Conservation (phyloP, 2,797 vertebrate species). For the Hemitrygon akajei region DNA sequence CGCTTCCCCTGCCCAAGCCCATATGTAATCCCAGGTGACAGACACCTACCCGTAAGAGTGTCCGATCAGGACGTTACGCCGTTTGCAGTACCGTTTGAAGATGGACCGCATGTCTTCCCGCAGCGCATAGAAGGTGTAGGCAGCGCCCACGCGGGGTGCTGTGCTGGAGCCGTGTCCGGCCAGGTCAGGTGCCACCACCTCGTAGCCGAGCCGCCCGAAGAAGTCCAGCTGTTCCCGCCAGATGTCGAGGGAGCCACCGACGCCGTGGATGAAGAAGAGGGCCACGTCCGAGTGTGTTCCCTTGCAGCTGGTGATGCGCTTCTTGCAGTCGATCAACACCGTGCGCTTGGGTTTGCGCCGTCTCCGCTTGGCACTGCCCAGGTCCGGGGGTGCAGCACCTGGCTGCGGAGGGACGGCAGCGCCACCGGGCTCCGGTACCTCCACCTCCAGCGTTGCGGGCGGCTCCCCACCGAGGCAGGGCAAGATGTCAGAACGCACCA, state of each 20-base stretch:
- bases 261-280: conserved; percentile 89
- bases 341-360: conserved; percentile 79
- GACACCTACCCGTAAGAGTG: conserved; percentile 83
- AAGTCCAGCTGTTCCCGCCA: conserved; percentile 94
- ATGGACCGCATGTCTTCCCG: conserved; percentile 86
- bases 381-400: background rate
- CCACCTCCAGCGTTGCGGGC: conserved; percentile 72
- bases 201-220: conserved; percentile 82
- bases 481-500: conserved; percentile 75
- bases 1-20: too few species aligned
- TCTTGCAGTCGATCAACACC: conserved; percentile 76
- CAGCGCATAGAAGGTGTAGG: conserved; percentile 90
- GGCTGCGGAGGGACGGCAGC: conserved; percentile 41
- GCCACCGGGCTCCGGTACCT: conserved; percentile 64
- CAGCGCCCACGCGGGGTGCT: conserved; percentile 80
- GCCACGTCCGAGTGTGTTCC: conserved; percentile 80
- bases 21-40: too few species aligned
- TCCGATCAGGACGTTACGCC: conserved; percentile 86
- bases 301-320: conserved; percentile 85
- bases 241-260: conserved; percentile 90
- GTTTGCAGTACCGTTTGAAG: conserved; percentile 87
- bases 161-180: conserved; percentile 85
- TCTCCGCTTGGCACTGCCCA: conserved; percentile 50
- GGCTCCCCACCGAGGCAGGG: conserved; percentile 70
- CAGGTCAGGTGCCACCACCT: conserved; percentile 87